These are phyloP conservation scores for Acanthis flammea DNA, from an alignment of 2,797 vertebrate species.

Conservation along the genomic window DNA sequence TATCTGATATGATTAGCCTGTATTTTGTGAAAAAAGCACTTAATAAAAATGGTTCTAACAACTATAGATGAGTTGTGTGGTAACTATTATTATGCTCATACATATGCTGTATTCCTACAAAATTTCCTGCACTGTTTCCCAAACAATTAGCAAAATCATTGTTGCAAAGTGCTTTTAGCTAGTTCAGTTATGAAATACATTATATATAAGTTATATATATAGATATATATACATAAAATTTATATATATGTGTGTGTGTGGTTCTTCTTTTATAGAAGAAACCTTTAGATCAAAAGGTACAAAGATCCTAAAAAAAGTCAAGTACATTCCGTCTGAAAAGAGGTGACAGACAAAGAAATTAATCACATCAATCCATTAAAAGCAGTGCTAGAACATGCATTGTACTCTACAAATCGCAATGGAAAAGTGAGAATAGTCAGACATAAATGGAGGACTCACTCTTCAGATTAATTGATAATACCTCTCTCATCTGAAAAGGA, in stretches of 20 bases:
- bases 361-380: background rate
- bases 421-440: background rate
- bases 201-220: no score
- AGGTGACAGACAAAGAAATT: background rate
- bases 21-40: background rate
- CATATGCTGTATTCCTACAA: background rate
- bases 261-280: background rate
- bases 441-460: background rate
- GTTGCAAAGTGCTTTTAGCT: background rate
- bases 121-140: background rate
- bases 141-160: background rate
- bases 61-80: background rate
- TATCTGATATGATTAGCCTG: background rate
- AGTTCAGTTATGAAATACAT: background rate
- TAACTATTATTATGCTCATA: background rate
- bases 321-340: background rate
- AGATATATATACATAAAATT: no score
- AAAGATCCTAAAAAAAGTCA: background rate
- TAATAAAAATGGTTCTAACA: background rate
- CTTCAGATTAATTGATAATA: slow-evolving; percentile 53
- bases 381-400: background rate
- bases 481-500: background rate
- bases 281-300: background rate
- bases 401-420: background rate
- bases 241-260: background rate